Percentiles rank a stretch among this genome's conserved stretches.
phyloP scores from a whole-genome alignment of 2,888 invertebrate species.

The Epistrophe eligans region DNA sequence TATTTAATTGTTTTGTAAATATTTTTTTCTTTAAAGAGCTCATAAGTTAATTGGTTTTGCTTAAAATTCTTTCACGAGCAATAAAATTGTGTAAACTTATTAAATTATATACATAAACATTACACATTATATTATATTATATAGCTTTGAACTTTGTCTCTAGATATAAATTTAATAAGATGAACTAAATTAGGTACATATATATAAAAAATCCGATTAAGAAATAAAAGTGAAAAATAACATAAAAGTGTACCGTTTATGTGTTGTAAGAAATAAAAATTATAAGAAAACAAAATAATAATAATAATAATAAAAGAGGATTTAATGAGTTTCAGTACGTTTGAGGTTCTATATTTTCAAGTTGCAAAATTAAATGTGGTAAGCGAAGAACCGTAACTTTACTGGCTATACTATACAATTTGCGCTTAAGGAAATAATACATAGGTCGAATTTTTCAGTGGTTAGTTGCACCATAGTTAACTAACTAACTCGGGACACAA shows the following conservation, averaged over 20 bases:
- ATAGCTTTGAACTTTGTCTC: conserved; percentile 65
- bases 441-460: too few relatives aligned
- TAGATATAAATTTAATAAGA: conserved; percentile 62
- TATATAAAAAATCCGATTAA: conserved; percentile 50
- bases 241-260: conserved; percentile 70
- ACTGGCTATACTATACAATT: too few relatives aligned
- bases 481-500: too few relatives aligned
- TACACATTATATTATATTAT: conserved; percentile 43
- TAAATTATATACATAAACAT: conserved; percentile 42
- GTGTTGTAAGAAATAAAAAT: conserved; percentile 71
- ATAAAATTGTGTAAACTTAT: conserved; percentile 42
- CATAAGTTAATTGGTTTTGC: conserved; percentile 32
- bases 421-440: too few relatives aligned
- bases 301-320: conserved; percentile 42
- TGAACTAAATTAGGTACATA: conserved; percentile 40
- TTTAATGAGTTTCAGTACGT: not conserved
- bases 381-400: too few relatives aligned
- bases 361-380: not conserved
- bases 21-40: conserved; percentile 9
- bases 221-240: conserved; percentile 54
- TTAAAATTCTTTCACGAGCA: conserved; percentile 37
- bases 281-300: conserved; percentile 57
- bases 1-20: conserved; percentile 58
- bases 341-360: not conserved
- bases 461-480: too few relatives aligned